phyloP scores from a whole-genome alignment of 92 coral and sea anemone species.

The Parazoanthus swiftii region DNA sequence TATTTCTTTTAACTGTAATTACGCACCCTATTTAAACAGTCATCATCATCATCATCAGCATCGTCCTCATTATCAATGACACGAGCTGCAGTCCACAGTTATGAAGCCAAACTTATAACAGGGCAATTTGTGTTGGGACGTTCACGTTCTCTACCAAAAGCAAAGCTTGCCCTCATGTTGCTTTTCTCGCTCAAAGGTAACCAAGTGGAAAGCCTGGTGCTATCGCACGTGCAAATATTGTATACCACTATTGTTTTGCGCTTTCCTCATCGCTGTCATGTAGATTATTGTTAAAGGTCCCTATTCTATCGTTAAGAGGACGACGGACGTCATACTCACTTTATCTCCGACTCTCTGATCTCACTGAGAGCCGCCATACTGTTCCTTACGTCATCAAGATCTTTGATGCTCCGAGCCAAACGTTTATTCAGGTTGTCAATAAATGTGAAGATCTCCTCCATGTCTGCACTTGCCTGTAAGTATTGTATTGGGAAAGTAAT shows the following conservation, averaged over 20 bases:
- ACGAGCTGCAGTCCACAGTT: no score
- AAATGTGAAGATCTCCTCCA: slow-evolving; percentile 97
- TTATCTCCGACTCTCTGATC: slow-evolving; percentile 95
- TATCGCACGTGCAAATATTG: no score
- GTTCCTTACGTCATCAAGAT: slow-evolving; percentile 97
- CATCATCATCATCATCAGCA: no score
- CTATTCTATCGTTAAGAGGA: not conserved
- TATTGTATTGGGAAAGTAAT: not conserved
- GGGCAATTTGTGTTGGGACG: not conserved
- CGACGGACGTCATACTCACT: slow-evolving; percentile 52
- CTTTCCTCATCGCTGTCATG: no score
- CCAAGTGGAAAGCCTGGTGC: no score
- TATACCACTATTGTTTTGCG: no score
- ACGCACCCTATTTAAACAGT: no score
- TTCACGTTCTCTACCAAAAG: not conserved
- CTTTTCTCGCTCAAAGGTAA: no score
- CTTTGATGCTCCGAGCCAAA: slow-evolving; percentile 88
- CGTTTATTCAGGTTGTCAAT: slow-evolving; percentile 93
- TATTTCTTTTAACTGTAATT: no score
- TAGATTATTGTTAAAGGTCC: not conserved
- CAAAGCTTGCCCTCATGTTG: no score
- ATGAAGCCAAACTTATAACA: no score
- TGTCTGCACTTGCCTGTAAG: slow-evolving; percentile 90
- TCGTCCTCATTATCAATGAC: no score
- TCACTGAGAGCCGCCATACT: slow-evolving; percentile 97